These are phyloP conservation scores for Setipinna tenuifilis DNA, from an alignment of 2,797 vertebrate genomes.

Conservation along the genomic window DNA sequence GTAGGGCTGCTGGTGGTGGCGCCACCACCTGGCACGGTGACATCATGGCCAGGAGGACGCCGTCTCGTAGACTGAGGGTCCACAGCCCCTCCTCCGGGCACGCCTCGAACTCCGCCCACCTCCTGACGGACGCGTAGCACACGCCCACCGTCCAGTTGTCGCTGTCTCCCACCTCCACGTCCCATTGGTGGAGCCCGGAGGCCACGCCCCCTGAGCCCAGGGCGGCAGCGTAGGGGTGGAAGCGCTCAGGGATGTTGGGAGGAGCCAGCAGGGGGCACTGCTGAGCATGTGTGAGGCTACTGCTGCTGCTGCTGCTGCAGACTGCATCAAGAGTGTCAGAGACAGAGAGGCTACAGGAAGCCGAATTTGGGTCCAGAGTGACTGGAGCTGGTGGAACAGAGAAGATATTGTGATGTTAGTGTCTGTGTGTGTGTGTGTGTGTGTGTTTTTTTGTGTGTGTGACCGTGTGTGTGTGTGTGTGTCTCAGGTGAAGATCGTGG, in stretches of 20 bases:
- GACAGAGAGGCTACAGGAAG: constrained; percentile 25
- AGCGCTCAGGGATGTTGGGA: not conserved
- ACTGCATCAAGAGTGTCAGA: constrained; percentile 22
- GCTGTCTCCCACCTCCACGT: constrained; percentile 52
- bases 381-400: constrained; percentile 24
- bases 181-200: constrained; percentile 42
- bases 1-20: not conserved
- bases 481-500: too few species aligned
- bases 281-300: not conserved
- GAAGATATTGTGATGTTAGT: not conserved
- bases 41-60: constrained; percentile 65
- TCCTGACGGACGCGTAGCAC: constrained; percentile 59
- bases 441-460: not conserved
- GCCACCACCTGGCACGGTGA: constrained; percentile 56
- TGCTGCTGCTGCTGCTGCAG: constrained; percentile 3
- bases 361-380: constrained; percentile 38
- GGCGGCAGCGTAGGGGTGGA: not conserved
- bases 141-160: constrained; percentile 57
- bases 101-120: constrained; percentile 63
- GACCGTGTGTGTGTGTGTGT: not conserved
- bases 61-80: constrained; percentile 70
- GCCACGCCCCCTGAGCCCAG: not conserved
- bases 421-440: constrained; percentile 18
- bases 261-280: constrained; percentile 30
- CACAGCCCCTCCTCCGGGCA: constrained; percentile 73